phyloP scores from a whole-genome alignment of 2,113 vertebrate species.

The Oriolus oriolus region DNA sequence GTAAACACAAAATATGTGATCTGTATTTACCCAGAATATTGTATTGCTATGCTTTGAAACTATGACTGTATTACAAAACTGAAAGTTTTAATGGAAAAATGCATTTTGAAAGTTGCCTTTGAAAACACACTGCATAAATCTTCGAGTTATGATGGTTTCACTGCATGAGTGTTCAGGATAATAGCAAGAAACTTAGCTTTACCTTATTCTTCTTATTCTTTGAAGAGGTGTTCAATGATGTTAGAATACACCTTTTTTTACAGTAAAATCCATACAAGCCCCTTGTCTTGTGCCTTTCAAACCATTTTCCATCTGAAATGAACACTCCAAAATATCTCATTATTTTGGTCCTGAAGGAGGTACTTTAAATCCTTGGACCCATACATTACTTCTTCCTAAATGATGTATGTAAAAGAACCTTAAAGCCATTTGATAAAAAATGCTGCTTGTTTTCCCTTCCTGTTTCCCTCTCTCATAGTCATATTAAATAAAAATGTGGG shows the following conservation, averaged over 20 bases:
- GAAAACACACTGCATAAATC: slow-evolving; percentile 56
- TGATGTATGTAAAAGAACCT: background rate
- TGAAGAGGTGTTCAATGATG: background rate
- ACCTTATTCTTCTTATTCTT: background rate
- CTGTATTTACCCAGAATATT: slow-evolving; percentile 32
- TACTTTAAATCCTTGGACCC: background rate
- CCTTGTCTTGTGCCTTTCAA: background rate
- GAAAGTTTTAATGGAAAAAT: slow-evolving; percentile 60
- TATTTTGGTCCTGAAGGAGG: background rate
- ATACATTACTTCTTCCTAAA: background rate
- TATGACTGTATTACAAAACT: slow-evolving; percentile 45
- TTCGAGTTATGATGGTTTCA: slow-evolving; percentile 34
- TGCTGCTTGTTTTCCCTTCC: background rate
- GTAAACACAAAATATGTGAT: slow-evolving; percentile 57
- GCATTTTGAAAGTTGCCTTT: slow-evolving; percentile 59
- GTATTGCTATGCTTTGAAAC: slow-evolving; percentile 61
- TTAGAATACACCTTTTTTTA: background rate
- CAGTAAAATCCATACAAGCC: background rate
- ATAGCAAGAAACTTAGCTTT: background rate
- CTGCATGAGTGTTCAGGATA: slow-evolving; percentile 5
- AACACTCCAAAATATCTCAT: background rate
- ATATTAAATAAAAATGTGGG: background rate
- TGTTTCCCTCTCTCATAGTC: background rate
- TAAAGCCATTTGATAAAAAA: background rate
- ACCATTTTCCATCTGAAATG: background rate